These are phyloP conservation scores for Sycophila texana DNA, from an alignment of 2,888 invertebrate genomes.

Conservation along the genomic window DNA sequence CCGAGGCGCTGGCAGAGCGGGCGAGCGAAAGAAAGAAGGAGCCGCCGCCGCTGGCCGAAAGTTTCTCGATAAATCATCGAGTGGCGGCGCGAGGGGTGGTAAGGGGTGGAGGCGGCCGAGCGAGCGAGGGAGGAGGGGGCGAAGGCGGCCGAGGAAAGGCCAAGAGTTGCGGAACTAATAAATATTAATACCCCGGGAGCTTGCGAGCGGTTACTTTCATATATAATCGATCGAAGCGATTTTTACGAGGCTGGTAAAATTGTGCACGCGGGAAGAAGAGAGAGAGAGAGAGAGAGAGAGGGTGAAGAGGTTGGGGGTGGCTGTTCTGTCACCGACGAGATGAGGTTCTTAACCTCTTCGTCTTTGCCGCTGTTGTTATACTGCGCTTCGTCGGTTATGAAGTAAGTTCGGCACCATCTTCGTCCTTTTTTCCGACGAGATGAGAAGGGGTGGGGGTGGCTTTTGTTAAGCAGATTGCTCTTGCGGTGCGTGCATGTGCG, in stretches of 20 bases:
- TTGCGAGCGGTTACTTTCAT: slow-evolving; percentile 39
- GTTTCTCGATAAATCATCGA: slow-evolving; percentile 69
- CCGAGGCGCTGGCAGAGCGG: slow-evolving; percentile 60
- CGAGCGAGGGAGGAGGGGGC: slow-evolving; percentile 9
- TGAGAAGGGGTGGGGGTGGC: slow-evolving; percentile 1
- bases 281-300: neutral
- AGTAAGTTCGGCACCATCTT: slow-evolving; percentile 50
- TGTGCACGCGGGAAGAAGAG: neutral
- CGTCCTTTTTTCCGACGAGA: neutral
- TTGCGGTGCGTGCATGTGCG: slow-evolving; percentile 19
- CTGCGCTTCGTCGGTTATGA: slow-evolving; percentile 45
- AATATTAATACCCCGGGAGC: slow-evolving; percentile 66
- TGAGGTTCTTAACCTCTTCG: slow-evolving; percentile 43
- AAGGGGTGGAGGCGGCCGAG: slow-evolving; percentile 33
- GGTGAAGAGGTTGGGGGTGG: neutral
- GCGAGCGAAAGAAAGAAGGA: slow-evolving; percentile 44
- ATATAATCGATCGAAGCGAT: slow-evolving; percentile 49
- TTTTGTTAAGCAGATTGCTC: slow-evolving; percentile 47
- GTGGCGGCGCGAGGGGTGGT: slow-evolving; percentile 48
- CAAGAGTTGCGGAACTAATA: slow-evolving; percentile 68
- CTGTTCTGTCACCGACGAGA: slow-evolving; percentile 41
- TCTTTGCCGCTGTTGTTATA: slow-evolving; percentile 26
- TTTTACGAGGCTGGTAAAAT: slow-evolving; percentile 50
- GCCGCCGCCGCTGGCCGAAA: slow-evolving; percentile 58
- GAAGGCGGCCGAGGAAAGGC: slow-evolving; percentile 50